Base-by-base conservation (phyloP, 2,797 vertebrate genomes). In the Oryzias dopingdopingensis region DNA sequence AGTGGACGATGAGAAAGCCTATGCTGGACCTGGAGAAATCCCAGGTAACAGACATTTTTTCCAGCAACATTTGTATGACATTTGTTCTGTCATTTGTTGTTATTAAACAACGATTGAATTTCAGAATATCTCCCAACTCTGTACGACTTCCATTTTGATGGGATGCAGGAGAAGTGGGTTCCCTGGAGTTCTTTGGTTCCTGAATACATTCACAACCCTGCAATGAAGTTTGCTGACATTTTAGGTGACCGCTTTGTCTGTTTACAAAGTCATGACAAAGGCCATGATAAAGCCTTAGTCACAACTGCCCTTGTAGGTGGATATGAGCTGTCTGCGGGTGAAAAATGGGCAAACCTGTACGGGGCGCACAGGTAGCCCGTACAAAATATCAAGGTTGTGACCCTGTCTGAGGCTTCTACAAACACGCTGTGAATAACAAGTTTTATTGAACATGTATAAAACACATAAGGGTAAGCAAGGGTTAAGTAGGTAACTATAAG, bases 81-180 rank as follows among this genome's bases (percentile, higher is more conserved):
- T 3, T 37, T 37, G 32, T 37, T 37, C 32, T 50, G 48, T 44
- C 22, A 29, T 40, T 17, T 52, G 47, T 17, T 42, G 47, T 53
- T 48, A 43, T 29, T 26, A n/a, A 47, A 49, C 32, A 37, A 37
- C 3, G 10, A 37, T 55, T 79, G 1, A 67, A 41, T 76, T 54
- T n/a, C 83, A 99, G 97, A 92, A 62, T 93, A 94, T 48, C 90
- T 95, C 48, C 93, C 95, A 2, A 95, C 94, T 60, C 85, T 99
- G 60, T 99, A 92, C 56, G 95, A 99, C 76, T 99, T 97, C 54
- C 97, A 99, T 77, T 99, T 97, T 76, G 93, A 99, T 68, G 77
- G 56, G 14, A 65, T 53, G 7, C 46, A 82, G 53, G 84, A 84
- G 44, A 91, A 86, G 15, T 99, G 97, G 97, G 53, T 97, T 58